These are phyloP conservation scores for Meiosimyza platycephala DNA, from an alignment of 2,888 invertebrate genomes.

Conservation along the genomic window DNA sequence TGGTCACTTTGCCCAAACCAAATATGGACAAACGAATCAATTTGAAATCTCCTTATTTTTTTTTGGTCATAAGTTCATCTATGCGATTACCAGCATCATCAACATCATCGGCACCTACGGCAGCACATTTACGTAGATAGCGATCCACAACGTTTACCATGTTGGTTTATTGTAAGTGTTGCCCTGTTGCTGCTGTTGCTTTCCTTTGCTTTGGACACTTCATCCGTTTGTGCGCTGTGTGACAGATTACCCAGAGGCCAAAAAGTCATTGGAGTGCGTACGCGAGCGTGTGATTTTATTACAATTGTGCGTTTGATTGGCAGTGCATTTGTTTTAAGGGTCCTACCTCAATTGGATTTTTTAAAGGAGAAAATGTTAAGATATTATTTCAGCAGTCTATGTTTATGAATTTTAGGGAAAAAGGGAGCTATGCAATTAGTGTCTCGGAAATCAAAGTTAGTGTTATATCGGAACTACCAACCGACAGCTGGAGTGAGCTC, in stretches of 20 bases:
- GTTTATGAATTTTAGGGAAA: too few species aligned
- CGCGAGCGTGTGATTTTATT: constrained; percentile 27
- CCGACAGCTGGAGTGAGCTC: too few species aligned
- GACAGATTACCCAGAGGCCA: constrained; percentile 25
- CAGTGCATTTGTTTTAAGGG: too few species aligned
- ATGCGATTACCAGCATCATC: too few species aligned
- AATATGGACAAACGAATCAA: constrained; percentile 34
- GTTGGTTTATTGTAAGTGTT: constrained; percentile 9
- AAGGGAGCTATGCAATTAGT: too few species aligned
- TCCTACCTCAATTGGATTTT: too few species aligned
- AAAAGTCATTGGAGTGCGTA: constrained; percentile 10
- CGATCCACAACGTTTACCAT: constrained; percentile 11
- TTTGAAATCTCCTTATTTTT: constrained; percentile 19
- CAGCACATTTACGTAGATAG: neutral
- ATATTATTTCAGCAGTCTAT: too few species aligned
- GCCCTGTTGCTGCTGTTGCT: neutral
- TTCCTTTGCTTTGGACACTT: neutral
- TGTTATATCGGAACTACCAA: too few species aligned
- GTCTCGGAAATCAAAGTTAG: too few species aligned
- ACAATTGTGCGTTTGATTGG: neutral
- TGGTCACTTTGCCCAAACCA: constrained; percentile 29
- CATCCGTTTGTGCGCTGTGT: neutral
- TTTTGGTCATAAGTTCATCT: neutral
- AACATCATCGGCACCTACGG: too few species aligned
- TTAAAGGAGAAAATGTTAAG: too few species aligned